Conservation (phyloP, 2,797 vertebrate genomes). For the Leucoraja ocellata region DNA sequence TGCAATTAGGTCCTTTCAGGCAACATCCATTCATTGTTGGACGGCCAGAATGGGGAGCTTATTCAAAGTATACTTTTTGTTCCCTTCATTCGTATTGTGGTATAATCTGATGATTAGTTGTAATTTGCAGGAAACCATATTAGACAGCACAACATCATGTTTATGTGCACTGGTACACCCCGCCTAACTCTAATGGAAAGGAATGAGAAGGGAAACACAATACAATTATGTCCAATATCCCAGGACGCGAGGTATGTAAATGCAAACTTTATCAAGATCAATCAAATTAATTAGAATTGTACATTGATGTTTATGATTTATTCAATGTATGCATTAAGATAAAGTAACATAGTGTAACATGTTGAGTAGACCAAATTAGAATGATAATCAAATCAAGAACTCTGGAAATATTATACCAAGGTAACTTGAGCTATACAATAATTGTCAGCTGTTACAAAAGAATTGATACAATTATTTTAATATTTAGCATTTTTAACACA, state of each 20-base stretch:
- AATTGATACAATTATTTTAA: neutral
- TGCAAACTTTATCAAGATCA: conserved; percentile 22
- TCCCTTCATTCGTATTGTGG: neutral
- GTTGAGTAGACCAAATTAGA: neutral
- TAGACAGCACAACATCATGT: conserved; percentile 1
- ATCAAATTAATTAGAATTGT: neutral
- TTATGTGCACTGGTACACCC: neutral
- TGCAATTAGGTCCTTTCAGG: conserved; percentile 29
- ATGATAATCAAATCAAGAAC: neutral
- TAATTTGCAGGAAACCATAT: conserved; percentile 10
- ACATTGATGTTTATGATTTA: neutral
- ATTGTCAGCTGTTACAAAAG: neutral
- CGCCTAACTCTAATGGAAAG: neutral
- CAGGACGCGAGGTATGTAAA: neutral
- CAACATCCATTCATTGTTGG: conserved; percentile 37
- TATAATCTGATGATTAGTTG: conserved; percentile 2
- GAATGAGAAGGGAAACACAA: neutral
- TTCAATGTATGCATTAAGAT: neutral
- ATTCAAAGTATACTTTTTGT: conserved; percentile 34
- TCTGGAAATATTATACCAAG: neutral
- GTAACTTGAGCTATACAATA: too few relatives aligned
- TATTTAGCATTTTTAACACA: neutral
- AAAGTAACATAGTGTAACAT: neutral
- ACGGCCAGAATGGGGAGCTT: neutral
- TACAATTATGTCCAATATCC: neutral